Evolutionary conservation across 2,113 vertebrate species (phyloP), one percentile per base, ranked within the genome.

Genomic region (Naja naja): DNA sequence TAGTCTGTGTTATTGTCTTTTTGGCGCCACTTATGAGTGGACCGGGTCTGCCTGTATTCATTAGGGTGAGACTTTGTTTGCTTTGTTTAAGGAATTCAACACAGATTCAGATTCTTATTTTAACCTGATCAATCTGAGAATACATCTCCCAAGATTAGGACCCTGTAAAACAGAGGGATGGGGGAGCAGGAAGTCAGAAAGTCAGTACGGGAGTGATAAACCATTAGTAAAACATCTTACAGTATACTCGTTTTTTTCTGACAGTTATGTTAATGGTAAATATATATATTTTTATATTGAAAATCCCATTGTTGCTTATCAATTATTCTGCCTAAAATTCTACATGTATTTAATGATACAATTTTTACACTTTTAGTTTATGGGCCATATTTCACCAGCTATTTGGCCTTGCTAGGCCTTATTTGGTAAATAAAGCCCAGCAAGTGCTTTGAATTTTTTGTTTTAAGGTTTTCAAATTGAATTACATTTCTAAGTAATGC

Each of bases 21-120:
- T 92, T 86, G 88, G 88, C 49, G 49, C 81, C 81, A 87, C 47
- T 89, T 69, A 30, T 55, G 18, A 39, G 55, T 85, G 74, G 74
- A 55, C 55, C 4, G 14, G 30, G 14, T 88, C 64, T 53, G 43
- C 47, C 43, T 22, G 54, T 85, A 55, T 34, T 7, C 0, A 49
- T 74, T 0, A 8, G 14, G 34, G 5, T 49, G 55, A 89, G 18
- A 53, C 10, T 34, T 0, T 0, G 4, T 88, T 52, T 39, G 47
- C 47, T 81, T 94, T n/a, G n/a, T 54, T 0, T 0, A 20, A 89
- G n/a, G 34, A 7, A n/a, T 2, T 12, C 47, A 89, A 10, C 1
- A 4, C 23, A 60, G 1, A 10, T 43, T 39, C 20, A 1, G 30
- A 58, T 45, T 81, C 18, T 34, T 81, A 88, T 52, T 92, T 7